phyloP scores from a whole-genome alignment of 2,888 invertebrate genomes.

The Selenia dentaria region DNA sequence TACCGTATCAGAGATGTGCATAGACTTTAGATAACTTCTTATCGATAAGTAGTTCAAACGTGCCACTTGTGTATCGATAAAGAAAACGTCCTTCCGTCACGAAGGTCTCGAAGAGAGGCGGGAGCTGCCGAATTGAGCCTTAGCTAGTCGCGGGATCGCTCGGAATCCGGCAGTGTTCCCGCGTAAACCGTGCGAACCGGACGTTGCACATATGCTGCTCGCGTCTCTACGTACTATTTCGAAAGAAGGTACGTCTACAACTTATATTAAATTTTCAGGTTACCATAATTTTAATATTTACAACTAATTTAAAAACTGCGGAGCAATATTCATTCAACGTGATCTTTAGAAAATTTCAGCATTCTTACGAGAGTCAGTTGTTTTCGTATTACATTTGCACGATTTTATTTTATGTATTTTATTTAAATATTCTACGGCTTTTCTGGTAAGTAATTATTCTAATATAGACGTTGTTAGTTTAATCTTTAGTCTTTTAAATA shows the following conservation, averaged over 20 bases:
- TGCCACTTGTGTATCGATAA: slow-evolving; percentile 20
- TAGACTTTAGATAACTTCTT: neutral
- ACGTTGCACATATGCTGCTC: slow-evolving; percentile 6
- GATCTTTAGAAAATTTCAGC: too few species aligned
- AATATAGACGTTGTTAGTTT: too few species aligned
- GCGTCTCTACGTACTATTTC: slow-evolving; percentile 8
- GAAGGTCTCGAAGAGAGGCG: slow-evolving; percentile 3
- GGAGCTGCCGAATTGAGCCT: slow-evolving; percentile 7
- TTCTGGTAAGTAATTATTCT: too few species aligned
- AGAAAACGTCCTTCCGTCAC: slow-evolving; percentile 8
- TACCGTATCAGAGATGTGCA: neutral
- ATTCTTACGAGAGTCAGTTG: too few species aligned
- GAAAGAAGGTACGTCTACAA: slow-evolving; percentile 20
- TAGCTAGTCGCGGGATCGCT: slow-evolving; percentile 3
- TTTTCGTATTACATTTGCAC: too few species aligned
- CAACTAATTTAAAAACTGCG: too few species aligned
- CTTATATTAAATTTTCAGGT: slow-evolving; percentile 12
- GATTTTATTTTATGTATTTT: too few species aligned
- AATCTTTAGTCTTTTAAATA: too few species aligned
- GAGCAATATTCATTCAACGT: too few species aligned
- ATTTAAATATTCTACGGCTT: too few species aligned
- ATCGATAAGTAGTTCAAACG: slow-evolving; percentile 22
- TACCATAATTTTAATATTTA: too few species aligned
- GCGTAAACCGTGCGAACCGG: slow-evolving; percentile 16
- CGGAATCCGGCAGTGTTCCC: slow-evolving; percentile 18